Conservation (phyloP, 2,888 invertebrate genomes). For the Harmothoe impar region DNA sequence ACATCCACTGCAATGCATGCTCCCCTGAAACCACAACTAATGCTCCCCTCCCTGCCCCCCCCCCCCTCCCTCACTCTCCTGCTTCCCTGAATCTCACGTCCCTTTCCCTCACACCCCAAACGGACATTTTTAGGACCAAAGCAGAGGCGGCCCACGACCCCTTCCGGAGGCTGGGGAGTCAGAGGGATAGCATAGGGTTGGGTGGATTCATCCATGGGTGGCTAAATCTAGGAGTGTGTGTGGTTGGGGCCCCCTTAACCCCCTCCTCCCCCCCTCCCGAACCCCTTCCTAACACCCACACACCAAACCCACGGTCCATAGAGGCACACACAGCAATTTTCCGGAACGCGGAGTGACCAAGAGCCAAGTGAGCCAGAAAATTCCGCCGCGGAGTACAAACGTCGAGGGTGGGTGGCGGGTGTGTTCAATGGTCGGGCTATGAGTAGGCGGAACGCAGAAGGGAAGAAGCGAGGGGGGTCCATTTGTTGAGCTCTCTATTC, state of each 20-base stretch:
- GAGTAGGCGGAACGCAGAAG: neutral
- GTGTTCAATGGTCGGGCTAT: neutral
- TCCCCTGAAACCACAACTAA: neutral
- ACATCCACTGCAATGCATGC: neutral
- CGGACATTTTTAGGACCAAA: slow-evolving; percentile 4
- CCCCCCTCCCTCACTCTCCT: neutral
- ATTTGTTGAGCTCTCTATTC: slow-evolving; percentile 25
- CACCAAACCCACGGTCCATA: no score
- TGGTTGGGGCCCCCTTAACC: neutral
- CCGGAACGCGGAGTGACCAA: neutral
- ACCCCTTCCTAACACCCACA: neutral
- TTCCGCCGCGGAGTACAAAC: slow-evolving; percentile 22
- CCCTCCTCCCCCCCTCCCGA: neutral
- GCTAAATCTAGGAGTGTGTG: neutral
- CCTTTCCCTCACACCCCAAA: neutral
- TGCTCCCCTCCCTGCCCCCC: neutral
- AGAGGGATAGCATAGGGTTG: neutral
- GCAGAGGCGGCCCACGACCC: neutral
- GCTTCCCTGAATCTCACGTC: no score
- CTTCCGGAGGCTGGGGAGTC: neutral
- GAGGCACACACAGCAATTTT: neutral
- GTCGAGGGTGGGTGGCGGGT: neutral
- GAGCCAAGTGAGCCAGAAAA: neutral
- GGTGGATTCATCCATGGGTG: neutral
- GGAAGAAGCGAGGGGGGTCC: neutral